Conservation (phyloP, 1,140 invertebrate species). For the Ceratitis capitata region DNA sequence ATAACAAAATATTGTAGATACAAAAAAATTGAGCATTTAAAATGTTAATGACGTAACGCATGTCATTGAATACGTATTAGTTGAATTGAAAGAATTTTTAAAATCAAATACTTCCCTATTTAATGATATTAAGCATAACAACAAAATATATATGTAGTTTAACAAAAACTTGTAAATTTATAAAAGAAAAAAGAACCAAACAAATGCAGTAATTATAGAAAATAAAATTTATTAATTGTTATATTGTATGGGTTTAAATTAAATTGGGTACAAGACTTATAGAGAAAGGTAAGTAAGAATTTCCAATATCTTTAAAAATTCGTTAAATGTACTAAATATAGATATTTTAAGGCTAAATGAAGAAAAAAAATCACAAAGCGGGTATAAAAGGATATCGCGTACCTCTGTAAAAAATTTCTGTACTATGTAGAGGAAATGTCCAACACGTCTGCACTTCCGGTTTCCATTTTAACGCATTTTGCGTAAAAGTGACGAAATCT, state of each 20-base stretch:
- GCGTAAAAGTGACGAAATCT: no score
- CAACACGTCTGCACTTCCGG: no score
- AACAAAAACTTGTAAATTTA: constrained; percentile 23
- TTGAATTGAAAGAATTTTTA: background rate
- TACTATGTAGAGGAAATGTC: no score
- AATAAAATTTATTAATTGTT: constrained; percentile 37
- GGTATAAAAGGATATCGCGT: no score
- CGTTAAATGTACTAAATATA: background rate
- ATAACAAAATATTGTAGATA: background rate
- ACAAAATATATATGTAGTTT: constrained; percentile 7
- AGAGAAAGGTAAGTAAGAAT: background rate
- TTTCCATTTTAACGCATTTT: no score
- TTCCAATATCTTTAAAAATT: background rate
- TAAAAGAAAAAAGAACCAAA: no score
- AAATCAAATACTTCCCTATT: background rate
- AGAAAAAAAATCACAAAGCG: no score
- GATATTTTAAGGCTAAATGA: no score
- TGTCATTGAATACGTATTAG: background rate
- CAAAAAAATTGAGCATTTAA: background rate
- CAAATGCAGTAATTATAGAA: constrained; percentile 24
- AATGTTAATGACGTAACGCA: constrained; percentile 3
- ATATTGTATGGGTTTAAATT: background rate
- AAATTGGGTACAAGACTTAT: background rate
- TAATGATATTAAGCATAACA: background rate
- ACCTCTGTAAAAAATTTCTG: no score